Evolutionary conservation across 2,113 vertebrate genomes (phyloP).

Genomic region (Pelvicachromis taeniatus): DNA sequence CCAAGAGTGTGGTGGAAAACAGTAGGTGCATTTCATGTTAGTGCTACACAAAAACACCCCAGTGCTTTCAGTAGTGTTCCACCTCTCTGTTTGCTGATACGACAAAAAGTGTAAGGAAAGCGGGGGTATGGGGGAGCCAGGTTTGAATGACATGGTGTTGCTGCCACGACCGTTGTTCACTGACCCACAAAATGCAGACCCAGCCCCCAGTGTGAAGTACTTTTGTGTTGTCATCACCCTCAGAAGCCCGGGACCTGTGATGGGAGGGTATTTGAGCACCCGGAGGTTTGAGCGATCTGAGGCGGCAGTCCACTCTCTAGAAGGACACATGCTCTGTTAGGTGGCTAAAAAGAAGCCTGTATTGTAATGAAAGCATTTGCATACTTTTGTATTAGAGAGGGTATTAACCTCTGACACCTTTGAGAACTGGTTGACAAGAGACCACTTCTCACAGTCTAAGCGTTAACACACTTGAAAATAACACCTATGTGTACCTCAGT

Average conservation of each 20-base stretch:
- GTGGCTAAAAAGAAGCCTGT: constrained; percentile 64
- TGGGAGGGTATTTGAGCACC: not conserved
- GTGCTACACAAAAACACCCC: constrained; percentile 51
- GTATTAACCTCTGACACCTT: constrained; percentile 71
- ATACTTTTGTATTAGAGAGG: constrained; percentile 66
- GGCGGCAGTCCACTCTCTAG: constrained; percentile 51
- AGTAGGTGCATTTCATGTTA: constrained; percentile 52
- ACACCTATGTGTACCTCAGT: constrained; percentile 40
- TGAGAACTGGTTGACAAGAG: constrained; percentile 58
- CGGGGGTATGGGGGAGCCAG: constrained; percentile 24
- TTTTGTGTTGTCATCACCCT: constrained; percentile 67
- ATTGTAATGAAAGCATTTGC: constrained; percentile 72
- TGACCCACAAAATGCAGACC: constrained; percentile 74
- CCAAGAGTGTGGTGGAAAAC: constrained; percentile 42
- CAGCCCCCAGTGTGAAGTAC: constrained; percentile 70
- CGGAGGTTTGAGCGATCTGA: constrained; percentile 9
- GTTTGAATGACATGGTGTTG: constrained; percentile 68
- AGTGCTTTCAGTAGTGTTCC: constrained; percentile 41
- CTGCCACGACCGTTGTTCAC: constrained; percentile 57
- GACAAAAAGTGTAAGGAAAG: constrained; percentile 55
- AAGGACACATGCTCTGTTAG: constrained; percentile 69
- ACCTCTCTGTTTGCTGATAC: constrained; percentile 68
- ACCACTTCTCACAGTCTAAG: constrained; percentile 43
- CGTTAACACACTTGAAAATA: constrained; percentile 53
- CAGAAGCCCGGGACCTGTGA: constrained; percentile 31